Conservation (phyloP, 2,797 vertebrate genomes). For the Pachyuromys duprasi region DNA sequence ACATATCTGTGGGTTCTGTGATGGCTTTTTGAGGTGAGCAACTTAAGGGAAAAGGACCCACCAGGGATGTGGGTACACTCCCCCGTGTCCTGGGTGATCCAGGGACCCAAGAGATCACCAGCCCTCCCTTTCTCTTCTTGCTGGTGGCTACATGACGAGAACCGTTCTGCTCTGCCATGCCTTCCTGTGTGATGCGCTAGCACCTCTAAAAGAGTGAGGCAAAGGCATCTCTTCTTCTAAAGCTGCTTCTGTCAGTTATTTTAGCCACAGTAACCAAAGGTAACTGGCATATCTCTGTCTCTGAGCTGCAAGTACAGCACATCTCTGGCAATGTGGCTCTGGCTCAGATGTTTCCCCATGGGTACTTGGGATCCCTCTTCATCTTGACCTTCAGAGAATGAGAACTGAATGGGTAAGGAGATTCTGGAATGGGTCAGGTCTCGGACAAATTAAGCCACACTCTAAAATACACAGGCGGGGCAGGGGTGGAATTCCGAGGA, state of each 20-base stretch:
- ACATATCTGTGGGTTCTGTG: neutral
- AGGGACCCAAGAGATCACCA: neutral
- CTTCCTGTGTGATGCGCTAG: neutral
- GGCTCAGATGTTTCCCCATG: neutral
- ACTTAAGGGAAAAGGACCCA: neutral
- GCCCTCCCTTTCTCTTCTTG: neutral
- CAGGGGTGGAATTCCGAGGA: neutral
- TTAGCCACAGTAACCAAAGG: no score
- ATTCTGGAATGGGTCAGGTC: neutral
- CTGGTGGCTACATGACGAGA: neutral
- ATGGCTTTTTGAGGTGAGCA: neutral
- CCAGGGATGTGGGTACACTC: neutral
- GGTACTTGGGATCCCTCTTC: neutral
- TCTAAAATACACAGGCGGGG: neutral
- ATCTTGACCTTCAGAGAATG: neutral
- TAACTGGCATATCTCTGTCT: neutral
- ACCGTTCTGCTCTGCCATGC: neutral
- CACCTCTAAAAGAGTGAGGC: neutral
- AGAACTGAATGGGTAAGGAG: neutral
- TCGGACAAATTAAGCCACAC: neutral
- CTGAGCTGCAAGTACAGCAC: rapidly evolving
- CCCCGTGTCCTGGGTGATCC: neutral
- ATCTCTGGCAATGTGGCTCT: neutral
- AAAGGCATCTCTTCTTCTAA: neutral
- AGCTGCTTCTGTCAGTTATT: neutral